Percentiles rank a stretch among this genome's conserved stretches.
These are phyloP conservation scores for Melipona bicolor DNA, from an alignment of 2,888 invertebrate genomes.

Conservation along the genomic window DNA sequence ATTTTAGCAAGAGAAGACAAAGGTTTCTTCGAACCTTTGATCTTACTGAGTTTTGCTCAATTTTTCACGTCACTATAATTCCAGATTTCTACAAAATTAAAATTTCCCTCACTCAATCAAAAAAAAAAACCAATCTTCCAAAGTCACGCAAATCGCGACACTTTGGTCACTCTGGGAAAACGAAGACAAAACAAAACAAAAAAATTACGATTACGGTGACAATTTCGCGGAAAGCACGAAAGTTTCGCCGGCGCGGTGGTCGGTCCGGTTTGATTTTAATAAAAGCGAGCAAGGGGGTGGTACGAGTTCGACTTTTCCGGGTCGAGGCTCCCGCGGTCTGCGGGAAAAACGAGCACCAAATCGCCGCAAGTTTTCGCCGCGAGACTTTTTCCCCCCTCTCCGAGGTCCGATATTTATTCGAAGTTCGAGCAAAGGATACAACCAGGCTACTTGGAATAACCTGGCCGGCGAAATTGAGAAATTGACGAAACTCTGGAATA, in stretches of 20 bases:
- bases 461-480: constrained; percentile 16
- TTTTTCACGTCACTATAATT: no score
- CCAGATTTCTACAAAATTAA: no score
- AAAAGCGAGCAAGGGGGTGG: constrained; percentile 47
- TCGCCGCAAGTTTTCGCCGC: constrained; percentile 46
- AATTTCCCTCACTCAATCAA: no score
- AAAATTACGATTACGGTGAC: constrained; percentile 47
- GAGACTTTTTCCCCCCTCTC: constrained; percentile 14
- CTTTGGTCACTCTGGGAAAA: no score
- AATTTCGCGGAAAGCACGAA: constrained; percentile 40
- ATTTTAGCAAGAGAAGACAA: no score
- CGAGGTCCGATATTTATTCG: constrained; percentile 53
- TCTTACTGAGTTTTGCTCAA: no score
- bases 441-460: constrained; percentile 36
- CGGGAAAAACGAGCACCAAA: constrained; percentile 11
- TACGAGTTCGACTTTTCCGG: constrained; percentile 27
- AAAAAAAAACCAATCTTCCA: no score
- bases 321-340: background rate
- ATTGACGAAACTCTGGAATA: constrained; percentile 35
- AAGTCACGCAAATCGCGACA: no score
- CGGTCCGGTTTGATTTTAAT: constrained; percentile 49
- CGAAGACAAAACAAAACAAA: background rate
- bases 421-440: constrained; percentile 54
- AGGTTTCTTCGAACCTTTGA: no score
- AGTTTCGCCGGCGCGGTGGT: constrained; percentile 37